phyloP scores from a whole-genome alignment of 2,113 vertebrate species.

The Melozone crissalis region DNA sequence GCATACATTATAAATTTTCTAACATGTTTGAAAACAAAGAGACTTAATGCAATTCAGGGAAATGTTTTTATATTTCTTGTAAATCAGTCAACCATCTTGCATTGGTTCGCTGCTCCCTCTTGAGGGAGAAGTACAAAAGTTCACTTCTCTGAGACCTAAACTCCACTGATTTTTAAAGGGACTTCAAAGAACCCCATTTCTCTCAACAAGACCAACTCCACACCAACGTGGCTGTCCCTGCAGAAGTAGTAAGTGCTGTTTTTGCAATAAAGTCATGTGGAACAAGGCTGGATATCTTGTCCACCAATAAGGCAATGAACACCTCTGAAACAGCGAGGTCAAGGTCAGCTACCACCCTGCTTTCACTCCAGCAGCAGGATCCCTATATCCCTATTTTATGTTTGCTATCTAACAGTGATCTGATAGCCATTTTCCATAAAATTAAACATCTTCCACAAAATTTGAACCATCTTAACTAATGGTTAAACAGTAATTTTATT shows the following conservation, averaged over 20 bases:
- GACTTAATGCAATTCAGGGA: background rate
- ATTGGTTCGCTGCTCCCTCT: constrained; percentile 45
- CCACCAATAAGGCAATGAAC: background rate
- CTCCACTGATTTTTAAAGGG: fast-evolving
- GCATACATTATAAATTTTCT: background rate
- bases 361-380: background rate
- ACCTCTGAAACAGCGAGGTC: background rate
- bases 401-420: background rate
- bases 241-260: background rate
- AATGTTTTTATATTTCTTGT: background rate
- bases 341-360: background rate
- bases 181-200: background rate
- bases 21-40: background rate
- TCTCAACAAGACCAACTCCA: background rate
- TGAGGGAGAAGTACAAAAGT: background rate
- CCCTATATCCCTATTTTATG: background rate
- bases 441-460: fast-evolving
- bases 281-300: background rate
- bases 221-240: fast-evolving
- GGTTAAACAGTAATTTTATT: background rate
- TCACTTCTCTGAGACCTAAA: background rate
- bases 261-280: background rate
- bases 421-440: background rate
- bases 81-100: background rate
- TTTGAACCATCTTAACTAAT: background rate